These are phyloP conservation scores for Coremacera marginata DNA, from an alignment of 2,888 invertebrate species.

Conservation along the genomic window DNA sequence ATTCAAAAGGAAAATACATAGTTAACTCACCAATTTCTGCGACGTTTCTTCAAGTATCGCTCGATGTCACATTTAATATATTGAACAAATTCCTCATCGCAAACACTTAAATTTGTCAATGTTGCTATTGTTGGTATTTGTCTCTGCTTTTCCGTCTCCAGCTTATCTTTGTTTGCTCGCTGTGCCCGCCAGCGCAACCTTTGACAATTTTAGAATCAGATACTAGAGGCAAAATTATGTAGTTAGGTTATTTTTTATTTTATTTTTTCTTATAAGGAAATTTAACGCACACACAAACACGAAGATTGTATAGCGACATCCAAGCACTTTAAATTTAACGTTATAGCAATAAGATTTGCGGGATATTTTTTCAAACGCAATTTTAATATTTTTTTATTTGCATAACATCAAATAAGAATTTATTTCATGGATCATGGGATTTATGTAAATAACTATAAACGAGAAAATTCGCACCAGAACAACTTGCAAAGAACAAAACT, in stretches of 20 bases:
- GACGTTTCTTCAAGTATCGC: constrained; percentile 62
- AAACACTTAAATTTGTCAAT: constrained; percentile 60
- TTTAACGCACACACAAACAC: background rate
- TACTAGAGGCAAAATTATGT: background rate
- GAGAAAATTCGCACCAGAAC: constrained; percentile 8
- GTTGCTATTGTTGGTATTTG: constrained; percentile 46
- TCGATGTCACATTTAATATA: constrained; percentile 68
- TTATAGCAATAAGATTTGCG: background rate
- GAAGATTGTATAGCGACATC: too few species aligned
- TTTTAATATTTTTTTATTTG: too few species aligned
- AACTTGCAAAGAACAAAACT: constrained; percentile 18
- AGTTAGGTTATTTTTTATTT: background rate
- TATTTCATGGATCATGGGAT: too few species aligned
- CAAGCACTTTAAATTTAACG: background rate
- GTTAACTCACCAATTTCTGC: constrained; percentile 60
- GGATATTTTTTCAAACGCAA: too few species aligned
- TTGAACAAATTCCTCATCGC: constrained; percentile 68
- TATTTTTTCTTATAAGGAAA: background rate
- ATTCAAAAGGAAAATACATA: background rate
- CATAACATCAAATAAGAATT: too few species aligned
- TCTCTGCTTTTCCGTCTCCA: constrained; percentile 25
- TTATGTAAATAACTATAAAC: background rate
- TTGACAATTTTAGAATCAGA: background rate
- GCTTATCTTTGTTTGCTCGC: constrained; percentile 11
- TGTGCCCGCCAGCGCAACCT: constrained; percentile 15